phyloP scores from a whole-genome alignment of 2,113 vertebrate genomes.

The Trinectes maculatus region DNA sequence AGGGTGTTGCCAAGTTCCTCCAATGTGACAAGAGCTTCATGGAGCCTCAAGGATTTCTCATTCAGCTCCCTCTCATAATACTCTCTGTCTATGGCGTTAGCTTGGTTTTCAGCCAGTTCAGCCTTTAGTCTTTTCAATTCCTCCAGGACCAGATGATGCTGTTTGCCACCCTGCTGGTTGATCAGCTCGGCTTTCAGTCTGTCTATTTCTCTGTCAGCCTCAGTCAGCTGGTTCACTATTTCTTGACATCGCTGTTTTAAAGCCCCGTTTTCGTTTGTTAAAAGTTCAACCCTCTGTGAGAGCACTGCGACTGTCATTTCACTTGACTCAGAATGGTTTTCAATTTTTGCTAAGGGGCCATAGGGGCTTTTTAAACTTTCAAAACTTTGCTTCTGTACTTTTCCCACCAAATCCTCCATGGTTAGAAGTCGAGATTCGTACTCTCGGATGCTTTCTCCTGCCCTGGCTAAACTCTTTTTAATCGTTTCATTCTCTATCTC shows the following conservation, averaged over 20 bases:
- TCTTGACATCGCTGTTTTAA: slow-evolving; percentile 83
- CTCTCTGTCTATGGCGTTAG: slow-evolving; percentile 70
- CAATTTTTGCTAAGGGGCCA: slow-evolving; percentile 60
- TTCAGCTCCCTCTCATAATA: slow-evolving; percentile 81
- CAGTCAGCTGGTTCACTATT: slow-evolving; percentile 85
- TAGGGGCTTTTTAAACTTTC: slow-evolving; percentile 63
- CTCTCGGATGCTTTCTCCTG: slow-evolving; percentile 79
- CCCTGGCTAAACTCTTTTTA: slow-evolving; percentile 74
- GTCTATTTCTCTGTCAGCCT: slow-evolving; percentile 85
- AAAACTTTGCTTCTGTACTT: slow-evolving; percentile 73
- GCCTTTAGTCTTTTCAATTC: slow-evolving; percentile 73
- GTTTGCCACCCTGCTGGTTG: slow-evolving; percentile 70
- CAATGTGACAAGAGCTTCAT: slow-evolving; percentile 79
- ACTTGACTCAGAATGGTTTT: slow-evolving; percentile 64
- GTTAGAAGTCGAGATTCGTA: slow-evolving; percentile 80
- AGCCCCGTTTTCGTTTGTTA: slow-evolving; percentile 79
- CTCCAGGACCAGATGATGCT: slow-evolving; percentile 66
- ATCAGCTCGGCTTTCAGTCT: slow-evolving; percentile 79
- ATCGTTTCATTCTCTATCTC: slow-evolving; percentile 79
- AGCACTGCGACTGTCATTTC: slow-evolving; percentile 66
- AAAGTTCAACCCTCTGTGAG: slow-evolving; percentile 77
- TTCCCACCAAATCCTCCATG: slow-evolving; percentile 79
- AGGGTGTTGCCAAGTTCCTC: slow-evolving; percentile 79
- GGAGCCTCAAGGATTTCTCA: slow-evolving; percentile 80
- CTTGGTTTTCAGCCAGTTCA: slow-evolving; percentile 74